Base-by-base conservation (phyloP, 2,113 vertebrate species). In the Calidris pygmaea region DNA sequence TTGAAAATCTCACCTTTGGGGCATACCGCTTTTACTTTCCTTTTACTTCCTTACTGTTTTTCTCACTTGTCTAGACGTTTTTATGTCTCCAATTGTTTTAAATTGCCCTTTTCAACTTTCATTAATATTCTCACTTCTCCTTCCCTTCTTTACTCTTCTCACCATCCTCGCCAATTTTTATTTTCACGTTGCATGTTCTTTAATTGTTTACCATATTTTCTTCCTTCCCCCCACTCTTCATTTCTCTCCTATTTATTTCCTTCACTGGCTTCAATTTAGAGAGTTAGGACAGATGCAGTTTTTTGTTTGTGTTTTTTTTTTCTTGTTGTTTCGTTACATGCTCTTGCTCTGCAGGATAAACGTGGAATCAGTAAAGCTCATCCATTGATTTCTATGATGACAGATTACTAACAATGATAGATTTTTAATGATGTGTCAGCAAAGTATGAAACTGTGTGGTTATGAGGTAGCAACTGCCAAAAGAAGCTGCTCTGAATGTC, bases 1-100 rank as follows among this genome's bases (percentile, higher is more conserved):
- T 93, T 95, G 77, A 96, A 93, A 93, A 85, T 73, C 41, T 95
- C 77, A 81, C 70, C 90, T 96, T 79, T 93, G 56, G 32, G 77
- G 39, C 77, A 92, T n/a, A 45, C 8, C 43, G 12, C 35, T 73
- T 90, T 80, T 75, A 75, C 3, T 11, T 93, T 87, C 84, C 52
- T 68, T 76, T 75, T 82, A 71, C 37, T 76, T 91, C 39, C 41
- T 82, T 75, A 47, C 19, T 29, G 30, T 10, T 96, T 84, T 92
- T 90, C 34, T 94, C 14, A 13, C 70, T 89, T 92, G 66, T 91
- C 92, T 94, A 94, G 73, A 73, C 5, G 0, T 66, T 93, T 90
- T 90, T 67, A 58, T 45, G 50, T 41, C 66, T 96, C 74, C 24
- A 43, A 55, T 91, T 75, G 21, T 65, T 93, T 85, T 85, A 77